Evolutionary conservation across 1,140 invertebrate species (phyloP).

Genomic region (Saxidomus purpurata): DNA sequence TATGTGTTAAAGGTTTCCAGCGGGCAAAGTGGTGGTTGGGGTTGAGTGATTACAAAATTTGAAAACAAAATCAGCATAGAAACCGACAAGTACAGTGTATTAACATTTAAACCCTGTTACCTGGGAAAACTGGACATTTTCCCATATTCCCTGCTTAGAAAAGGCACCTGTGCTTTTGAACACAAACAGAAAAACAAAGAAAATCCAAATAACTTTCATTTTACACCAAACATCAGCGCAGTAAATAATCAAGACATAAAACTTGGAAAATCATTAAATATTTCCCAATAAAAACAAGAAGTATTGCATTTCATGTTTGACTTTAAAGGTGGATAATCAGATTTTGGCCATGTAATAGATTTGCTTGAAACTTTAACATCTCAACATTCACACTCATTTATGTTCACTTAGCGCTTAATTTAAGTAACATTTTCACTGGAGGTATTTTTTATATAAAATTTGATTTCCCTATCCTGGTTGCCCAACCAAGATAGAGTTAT

Average conservation of each 20-base stretch:
- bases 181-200: not conserved
- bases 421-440: no score
- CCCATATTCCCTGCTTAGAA: conserved; percentile 34
- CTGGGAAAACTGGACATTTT: conserved; percentile 37
- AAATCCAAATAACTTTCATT: not conserved
- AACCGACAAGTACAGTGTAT: no score
- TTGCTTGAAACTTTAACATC: no score
- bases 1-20: no score
- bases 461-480: no score
- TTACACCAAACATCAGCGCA: not conserved
- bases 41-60: not conserved
- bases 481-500: no score
- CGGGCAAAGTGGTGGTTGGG: not conserved
- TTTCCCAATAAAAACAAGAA: not conserved
- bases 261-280: conserved; percentile 31
- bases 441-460: no score
- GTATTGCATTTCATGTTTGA: no score
- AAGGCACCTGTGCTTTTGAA: not conserved
- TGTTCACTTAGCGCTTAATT: no score
- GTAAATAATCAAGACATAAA: conserved; percentile 16
- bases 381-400: no score
- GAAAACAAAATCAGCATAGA: not conserved
- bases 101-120: not conserved
- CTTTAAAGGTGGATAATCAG: no score
- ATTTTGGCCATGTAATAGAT: no score